Conservation (phyloP, 1,140 invertebrate genomes). For the Apocrypta bakeri region DNA sequence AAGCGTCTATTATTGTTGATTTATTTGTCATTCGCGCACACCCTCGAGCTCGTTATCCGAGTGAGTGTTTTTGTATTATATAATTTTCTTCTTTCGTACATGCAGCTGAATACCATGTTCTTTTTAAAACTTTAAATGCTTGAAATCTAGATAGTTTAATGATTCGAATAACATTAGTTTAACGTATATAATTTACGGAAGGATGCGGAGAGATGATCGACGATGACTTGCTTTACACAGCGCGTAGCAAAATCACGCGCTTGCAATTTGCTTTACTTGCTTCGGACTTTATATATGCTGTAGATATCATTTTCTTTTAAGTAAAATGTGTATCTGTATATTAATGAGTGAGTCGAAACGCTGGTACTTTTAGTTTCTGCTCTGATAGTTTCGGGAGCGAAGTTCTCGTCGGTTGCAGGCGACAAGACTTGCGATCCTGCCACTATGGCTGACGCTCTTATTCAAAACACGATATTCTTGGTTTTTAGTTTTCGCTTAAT, state of each 20-base stretch:
- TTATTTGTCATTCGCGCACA: conserved; percentile 36
- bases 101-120: conserved; percentile 27
- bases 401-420: conserved; percentile 62
- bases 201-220: conserved; percentile 59
- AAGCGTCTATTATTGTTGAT: conserved; percentile 13
- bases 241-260: conserved; percentile 5
- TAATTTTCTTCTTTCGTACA: conserved; percentile 6
- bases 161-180: conserved; percentile 49
- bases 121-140: conserved; percentile 56
- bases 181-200: conserved; percentile 59
- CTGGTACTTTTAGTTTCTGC: conserved; percentile 53
- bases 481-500: conserved; percentile 5
- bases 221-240: conserved; percentile 33
- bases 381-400: conserved; percentile 61
- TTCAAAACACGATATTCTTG: conserved; percentile 23
- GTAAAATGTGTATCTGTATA: conserved; percentile 57
- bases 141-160: conserved; percentile 48
- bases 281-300: conserved; percentile 56
- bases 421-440: conserved; percentile 62
- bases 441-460: conserved; percentile 52
- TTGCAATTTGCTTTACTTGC: conserved; percentile 6
- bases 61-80: background rate
- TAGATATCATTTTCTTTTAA: conserved; percentile 54
- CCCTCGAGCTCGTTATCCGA: background rate
- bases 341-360: conserved; percentile 55